Base-by-base conservation (phyloP, 1,140 invertebrate genomes). In the Magallana ariakensis region DNA sequence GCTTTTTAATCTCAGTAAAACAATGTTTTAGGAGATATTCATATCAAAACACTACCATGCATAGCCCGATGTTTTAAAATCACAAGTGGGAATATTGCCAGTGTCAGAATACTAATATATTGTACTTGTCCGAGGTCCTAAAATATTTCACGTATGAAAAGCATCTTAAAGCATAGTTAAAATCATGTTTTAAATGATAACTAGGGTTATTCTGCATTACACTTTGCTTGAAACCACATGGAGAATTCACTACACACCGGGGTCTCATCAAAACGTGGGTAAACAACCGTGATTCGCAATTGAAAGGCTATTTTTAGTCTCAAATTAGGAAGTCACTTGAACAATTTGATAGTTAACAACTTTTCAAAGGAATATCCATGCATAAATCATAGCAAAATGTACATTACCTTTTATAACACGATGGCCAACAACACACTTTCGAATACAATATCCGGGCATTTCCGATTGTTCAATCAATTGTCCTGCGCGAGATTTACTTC, bases 391-490 rank as follows among this genome's bases (percentile, higher is more conserved):
- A 75, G 22, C 22, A 13, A 75, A 75, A 9, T 26, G 22, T 26
- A 33, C 66, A 26, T 75, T 75, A 75, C 66, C 66, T 75, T 22
- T 75, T 26, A 26, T 6, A 22, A 75, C 66, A 75, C 66, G 66
- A 75, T 75, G 66, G 66, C 66, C 66, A 75, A 75, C 66, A 75
- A 75, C 66, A 75, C 66, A 75, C 19, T 26, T 26, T 75, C 66
- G 66, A 75, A 75, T 75, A 11, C 66, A 75, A 75, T 75, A 75
- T 75, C 66, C 66, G 66, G 66, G 66, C 66, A 75, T 75, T 26
- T 75, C 66, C 22, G 66, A 33, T 26, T 75, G 66, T 75, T 75
- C 66, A 75, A 75, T 75, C 66, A 75, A 26, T 75, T 75, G 66
- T 26, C 66, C 33, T 75, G 66, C 66, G 66, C 66, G 13, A 33